A percentile compares a stretch with the other conserved stretches of the same genome.
Conservation (phyloP, 2,888 invertebrate species). For the Smittia sp. region DNA sequence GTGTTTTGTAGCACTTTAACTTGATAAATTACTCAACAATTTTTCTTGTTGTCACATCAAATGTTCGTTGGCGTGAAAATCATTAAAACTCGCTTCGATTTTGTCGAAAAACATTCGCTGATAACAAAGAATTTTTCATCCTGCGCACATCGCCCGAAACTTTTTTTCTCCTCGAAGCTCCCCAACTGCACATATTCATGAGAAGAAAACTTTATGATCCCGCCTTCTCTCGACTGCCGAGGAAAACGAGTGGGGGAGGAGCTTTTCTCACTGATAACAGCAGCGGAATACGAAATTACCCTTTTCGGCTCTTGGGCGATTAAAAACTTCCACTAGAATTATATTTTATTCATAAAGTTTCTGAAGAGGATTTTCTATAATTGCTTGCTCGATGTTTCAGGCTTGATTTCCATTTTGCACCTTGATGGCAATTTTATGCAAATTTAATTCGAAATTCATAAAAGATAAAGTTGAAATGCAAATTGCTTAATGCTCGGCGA, state of each 20-base stretch:
- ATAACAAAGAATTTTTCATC: conserved; percentile 19
- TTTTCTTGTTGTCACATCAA: too few relatives aligned
- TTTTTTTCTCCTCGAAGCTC: conserved; percentile 8
- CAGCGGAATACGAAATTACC: conserved; percentile 18
- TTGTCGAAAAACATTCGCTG: background rate
- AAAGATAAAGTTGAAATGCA: conserved; percentile 3
- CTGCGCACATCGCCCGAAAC: conserved; percentile 21
- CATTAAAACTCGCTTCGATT: too few relatives aligned
- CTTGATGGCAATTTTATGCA: conserved; percentile 39
- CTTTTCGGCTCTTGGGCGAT: background rate
- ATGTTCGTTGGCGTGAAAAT: too few relatives aligned
- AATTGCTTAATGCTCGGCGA: background rate
- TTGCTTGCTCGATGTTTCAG: background rate
- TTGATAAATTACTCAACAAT: too few relatives aligned
- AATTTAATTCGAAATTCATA: conserved; percentile 30
- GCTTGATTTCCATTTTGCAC: conserved; percentile 25
- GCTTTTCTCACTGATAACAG: conserved; percentile 27
- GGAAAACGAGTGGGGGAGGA: conserved; percentile 29
- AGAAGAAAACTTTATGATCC: conserved; percentile 23
- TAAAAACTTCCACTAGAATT: conserved; percentile 15
- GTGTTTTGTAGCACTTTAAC: too few relatives aligned
- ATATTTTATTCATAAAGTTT: conserved; percentile 31
- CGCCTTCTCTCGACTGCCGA: conserved; percentile 20
- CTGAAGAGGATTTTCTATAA: background rate
- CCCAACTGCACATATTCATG: conserved; percentile 17